Conservation (phyloP, 2,888 invertebrate species). For the Blastobasis lacticolella region DNA sequence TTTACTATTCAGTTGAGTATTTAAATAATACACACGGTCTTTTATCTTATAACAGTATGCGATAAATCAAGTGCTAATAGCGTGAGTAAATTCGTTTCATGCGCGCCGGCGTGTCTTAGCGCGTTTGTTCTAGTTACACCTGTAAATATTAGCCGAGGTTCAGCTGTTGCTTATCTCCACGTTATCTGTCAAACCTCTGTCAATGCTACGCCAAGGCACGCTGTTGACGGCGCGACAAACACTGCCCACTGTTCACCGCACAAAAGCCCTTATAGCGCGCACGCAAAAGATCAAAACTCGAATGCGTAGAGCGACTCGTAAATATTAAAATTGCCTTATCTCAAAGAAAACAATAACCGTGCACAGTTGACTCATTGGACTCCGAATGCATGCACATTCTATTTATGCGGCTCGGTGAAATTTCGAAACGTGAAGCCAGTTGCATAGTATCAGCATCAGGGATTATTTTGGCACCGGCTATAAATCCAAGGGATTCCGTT, state of each 20-base stretch:
- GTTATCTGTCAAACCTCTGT: slow-evolving; percentile 73
- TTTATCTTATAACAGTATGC: no score
- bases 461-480: slow-evolving; percentile 32
- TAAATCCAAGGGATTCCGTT: slow-evolving; percentile 33
- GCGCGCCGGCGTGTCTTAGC: slow-evolving; percentile 41
- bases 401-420: slow-evolving; percentile 3
- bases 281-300: no score
- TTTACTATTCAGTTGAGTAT: slow-evolving; percentile 1
- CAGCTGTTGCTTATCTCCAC: slow-evolving; percentile 60
- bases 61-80: background rate
- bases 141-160: slow-evolving; percentile 59
- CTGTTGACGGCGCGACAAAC: slow-evolving; percentile 34
- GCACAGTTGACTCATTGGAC: background rate
- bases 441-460: slow-evolving; percentile 19
- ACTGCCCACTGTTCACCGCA: no score
- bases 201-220: slow-evolving; percentile 58
- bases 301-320: no score
- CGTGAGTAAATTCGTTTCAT: slow-evolving; percentile 21
- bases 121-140: slow-evolving; percentile 60
- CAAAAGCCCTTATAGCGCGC: no score
- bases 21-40: no score
- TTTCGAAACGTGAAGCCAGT: slow-evolving; percentile 19
- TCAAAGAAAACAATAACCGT: background rate
- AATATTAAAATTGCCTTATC: background rate
- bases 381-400: background rate